Base-by-base conservation (phyloP, 2,888 invertebrate species). In the Aromia moschata region DNA sequence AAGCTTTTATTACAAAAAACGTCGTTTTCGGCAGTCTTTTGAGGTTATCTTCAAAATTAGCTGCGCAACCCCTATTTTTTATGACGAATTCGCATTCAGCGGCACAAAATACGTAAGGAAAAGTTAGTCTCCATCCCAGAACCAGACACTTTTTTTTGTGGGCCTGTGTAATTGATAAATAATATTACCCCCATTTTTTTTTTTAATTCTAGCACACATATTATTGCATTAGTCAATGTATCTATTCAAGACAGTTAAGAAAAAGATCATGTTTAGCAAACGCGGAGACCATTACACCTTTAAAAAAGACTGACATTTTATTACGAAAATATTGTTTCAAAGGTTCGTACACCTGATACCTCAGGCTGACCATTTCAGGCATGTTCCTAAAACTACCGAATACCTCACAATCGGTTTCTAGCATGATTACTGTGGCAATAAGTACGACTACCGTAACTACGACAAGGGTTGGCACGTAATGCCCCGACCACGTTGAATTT, bases 341-440 rank as follows among this genome's bases (percentile, higher is more conserved):
- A 16, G 94, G 93, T 72, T 89, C 88, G 81, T 94, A 94, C 81
- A 93, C 92, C 74, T 92, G 91, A 70, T 89, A 87, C 61, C 89
- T 86, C 56, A 94, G 84, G 45, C 90, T 85, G 31, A 87, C 72
- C 81, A 94, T 86, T 82, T 94, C 93, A 18, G 93, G 93, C 75
- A 89, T 86, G 74, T 89, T 87, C 60, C 89, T 86, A 60, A 93
- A 79, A 30, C 84, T 83, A 57, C 87, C 86, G 68, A 93, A 86
- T 18, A 89, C 78, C 54, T 89, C 86, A 77, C 88, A 87, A 79
- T 93, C 92, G 12, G 91, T 90, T 80, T 94, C 94, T 80, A 93
- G 86, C 55, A 93, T 83, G 25, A 92, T 77, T 10, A 93, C 81
- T 1, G 90, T 87, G 30, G 87, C 83, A 43, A 91, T 80, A 25